Evolutionary conservation across 2,113 vertebrate genomes (phyloP).

Genomic region (Malaclemys terrapin): DNA sequence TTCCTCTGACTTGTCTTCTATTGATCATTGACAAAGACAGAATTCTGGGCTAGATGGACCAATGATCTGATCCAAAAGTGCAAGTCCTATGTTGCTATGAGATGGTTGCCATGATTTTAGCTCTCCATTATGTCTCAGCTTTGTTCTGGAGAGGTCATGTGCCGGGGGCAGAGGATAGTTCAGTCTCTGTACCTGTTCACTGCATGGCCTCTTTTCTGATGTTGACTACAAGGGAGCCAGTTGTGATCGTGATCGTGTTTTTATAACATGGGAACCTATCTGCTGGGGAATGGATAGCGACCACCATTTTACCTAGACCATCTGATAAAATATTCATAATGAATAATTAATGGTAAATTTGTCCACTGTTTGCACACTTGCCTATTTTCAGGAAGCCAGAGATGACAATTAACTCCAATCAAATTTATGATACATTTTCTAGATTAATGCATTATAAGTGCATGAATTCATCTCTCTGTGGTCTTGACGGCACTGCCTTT

Average conservation of each 20-base stretch:
- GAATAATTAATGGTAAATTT: conserved; percentile 6
- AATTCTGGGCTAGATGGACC: neutral
- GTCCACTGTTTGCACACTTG: neutral
- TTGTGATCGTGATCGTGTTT: neutral
- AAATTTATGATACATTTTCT: conserved; percentile 42
- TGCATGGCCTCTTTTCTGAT: neutral
- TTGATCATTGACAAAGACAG: neutral
- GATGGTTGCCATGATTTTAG: neutral
- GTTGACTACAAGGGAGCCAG: neutral
- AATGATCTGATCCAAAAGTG: neutral
- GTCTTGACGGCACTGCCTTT: neutral
- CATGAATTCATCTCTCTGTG: neutral
- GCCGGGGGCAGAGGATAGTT: neutral
- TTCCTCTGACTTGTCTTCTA: neutral
- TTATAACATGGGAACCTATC: neutral
- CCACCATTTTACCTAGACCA: neutral
- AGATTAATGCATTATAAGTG: neutral
- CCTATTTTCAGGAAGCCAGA: conserved; percentile 16
- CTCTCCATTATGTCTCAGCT: neutral
- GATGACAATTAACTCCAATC: conserved; percentile 36
- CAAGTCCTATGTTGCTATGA: neutral
- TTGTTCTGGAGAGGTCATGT: neutral
- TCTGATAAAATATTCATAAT: neutral
- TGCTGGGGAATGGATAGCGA: neutral
- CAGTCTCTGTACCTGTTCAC: neutral